Conservation (phyloP, 2,113 vertebrate species). For the Campylomormyrus numenius region DNA sequence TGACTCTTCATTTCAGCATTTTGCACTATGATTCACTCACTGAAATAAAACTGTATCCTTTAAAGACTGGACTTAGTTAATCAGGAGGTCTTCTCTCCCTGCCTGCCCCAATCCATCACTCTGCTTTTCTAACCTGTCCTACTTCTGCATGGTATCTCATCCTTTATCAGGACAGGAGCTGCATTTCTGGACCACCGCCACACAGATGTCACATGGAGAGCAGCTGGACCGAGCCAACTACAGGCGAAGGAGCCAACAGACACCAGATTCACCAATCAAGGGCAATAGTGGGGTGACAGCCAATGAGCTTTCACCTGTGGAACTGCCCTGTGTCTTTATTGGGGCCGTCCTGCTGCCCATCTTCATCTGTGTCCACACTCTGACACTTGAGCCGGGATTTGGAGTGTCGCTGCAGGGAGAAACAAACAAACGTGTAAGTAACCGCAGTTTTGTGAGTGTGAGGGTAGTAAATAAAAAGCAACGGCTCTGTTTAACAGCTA, state of each 20-base stretch:
- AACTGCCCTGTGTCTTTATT: conserved; percentile 70
- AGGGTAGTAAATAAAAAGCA: not conserved
- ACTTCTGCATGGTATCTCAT: not conserved
- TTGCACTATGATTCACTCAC: not conserved
- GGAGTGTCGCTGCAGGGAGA: conserved; percentile 67
- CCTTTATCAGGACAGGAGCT: not conserved
- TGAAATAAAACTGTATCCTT: not conserved
- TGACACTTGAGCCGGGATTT: conserved; percentile 75
- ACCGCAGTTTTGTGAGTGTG: not conserved
- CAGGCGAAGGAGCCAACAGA: not conserved
- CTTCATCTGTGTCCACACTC: conserved; percentile 76
- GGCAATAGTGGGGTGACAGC: conserved; percentile 14
- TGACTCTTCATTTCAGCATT: not conserved
- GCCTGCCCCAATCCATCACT: not conserved
- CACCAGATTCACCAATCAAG: conserved; percentile 23
- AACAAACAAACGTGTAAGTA: conserved; percentile 18
- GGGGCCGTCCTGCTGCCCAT: conserved; percentile 60
- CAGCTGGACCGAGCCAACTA: not conserved
- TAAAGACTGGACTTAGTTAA: not conserved
- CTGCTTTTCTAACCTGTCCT: not conserved
- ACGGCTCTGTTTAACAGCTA: not conserved
- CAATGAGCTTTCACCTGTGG: conserved; percentile 66
- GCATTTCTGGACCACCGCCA: not conserved
- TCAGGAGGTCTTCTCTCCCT: not conserved
- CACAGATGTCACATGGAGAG: conserved; percentile 30